A percentile compares a stretch with the other conserved stretches of the same genome.
Evolutionary conservation across 2,113 vertebrate species (phyloP).

Genomic region (Caretta caretta): DNA sequence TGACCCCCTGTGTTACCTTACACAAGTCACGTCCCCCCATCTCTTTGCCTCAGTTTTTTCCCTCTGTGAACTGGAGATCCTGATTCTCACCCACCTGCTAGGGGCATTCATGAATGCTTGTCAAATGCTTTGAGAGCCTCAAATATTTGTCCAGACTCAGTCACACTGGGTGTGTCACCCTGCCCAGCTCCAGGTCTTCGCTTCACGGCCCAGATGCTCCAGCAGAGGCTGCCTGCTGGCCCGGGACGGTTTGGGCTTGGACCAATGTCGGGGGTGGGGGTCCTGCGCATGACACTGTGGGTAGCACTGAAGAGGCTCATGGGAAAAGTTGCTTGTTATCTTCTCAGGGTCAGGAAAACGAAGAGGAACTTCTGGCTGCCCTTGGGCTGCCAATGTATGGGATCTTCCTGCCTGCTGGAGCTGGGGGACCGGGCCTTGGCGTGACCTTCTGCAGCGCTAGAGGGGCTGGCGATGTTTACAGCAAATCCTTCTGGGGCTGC

Average conservation of each 20-base stretch:
- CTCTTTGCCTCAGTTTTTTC: background rate
- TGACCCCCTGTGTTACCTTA: background rate
- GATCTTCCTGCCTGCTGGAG: background rate
- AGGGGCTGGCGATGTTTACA: background rate
- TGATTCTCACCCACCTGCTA: background rate
- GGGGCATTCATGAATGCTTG: background rate
- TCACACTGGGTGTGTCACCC: background rate
- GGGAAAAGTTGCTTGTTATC: background rate
- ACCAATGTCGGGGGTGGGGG: background rate
- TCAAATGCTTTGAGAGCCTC: background rate
- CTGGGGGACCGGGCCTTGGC: background rate
- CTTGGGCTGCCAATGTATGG: background rate
- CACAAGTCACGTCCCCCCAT: background rate
- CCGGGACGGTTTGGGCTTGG: background rate
- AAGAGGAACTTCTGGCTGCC: background rate
- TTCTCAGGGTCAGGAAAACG: background rate
- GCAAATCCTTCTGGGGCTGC: background rate
- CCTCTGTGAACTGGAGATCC: background rate
- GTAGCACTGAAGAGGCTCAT: background rate
- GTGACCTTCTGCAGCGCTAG: background rate
- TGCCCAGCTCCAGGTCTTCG: background rate
- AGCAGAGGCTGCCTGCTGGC: background rate
- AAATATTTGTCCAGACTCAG: background rate
- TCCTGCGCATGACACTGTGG: background rate
- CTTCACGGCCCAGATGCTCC: background rate